phyloP scores from a whole-genome alignment of 2,888 invertebrate genomes.

The Exephanes ischioxanthus region DNA sequence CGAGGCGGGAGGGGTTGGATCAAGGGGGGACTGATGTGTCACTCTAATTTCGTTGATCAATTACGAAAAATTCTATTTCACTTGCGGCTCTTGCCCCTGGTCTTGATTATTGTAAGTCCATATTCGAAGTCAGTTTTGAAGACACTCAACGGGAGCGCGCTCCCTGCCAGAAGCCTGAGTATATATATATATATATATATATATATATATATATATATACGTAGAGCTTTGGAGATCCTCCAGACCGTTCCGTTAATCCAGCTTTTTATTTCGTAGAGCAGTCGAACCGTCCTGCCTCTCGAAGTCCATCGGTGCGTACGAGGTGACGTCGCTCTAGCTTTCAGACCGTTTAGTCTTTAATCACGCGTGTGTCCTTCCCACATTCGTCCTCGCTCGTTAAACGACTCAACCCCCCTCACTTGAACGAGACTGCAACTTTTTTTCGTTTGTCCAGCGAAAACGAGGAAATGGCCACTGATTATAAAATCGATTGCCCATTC shows the following conservation, averaged over 20 bases:
- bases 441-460: constrained; percentile 19
- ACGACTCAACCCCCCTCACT: background rate
- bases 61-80: no score
- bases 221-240: background rate
- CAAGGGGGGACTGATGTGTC: no score
- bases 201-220: background rate
- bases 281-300: constrained; percentile 17
- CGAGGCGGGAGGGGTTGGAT: no score
- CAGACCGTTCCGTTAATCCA: constrained; percentile 21
- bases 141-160: no score
- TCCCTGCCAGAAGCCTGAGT: no score
- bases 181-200: background rate
- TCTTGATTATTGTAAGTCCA: no score
- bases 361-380: constrained; percentile 24
- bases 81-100: no score
- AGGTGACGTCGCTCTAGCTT: constrained; percentile 8
- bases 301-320: constrained; percentile 5
- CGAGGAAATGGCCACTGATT: constrained; percentile 10
- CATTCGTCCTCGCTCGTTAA: constrained; percentile 24
- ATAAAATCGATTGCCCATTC: constrained; percentile 27
- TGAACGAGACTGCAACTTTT: constrained; percentile 10
- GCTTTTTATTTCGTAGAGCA: constrained; percentile 17
- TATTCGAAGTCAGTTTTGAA: no score
- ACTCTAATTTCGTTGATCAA: no score
- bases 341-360: constrained; percentile 28